Evolutionary conservation across 2,113 vertebrate species (phyloP).

Genomic region (Craseonycteris thonglongyai): DNA sequence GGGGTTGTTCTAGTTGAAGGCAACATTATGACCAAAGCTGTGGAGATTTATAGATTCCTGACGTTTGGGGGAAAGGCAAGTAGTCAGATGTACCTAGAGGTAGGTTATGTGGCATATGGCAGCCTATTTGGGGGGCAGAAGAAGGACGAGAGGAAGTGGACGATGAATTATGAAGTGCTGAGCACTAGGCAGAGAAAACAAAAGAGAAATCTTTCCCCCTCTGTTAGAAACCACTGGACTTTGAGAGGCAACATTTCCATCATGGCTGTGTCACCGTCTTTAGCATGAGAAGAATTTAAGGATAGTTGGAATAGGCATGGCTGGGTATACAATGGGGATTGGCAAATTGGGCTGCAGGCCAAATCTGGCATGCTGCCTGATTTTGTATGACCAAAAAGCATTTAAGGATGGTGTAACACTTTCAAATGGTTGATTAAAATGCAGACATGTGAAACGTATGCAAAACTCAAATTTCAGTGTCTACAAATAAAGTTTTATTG

Average conservation of each 20-base stretch:
- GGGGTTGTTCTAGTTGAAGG: too few species aligned
- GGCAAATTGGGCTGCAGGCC: not conserved
- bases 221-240: not conserved
- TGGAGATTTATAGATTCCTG: not conserved
- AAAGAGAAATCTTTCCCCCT: not conserved
- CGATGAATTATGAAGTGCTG: not conserved
- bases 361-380: not conserved
- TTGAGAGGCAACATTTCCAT: not conserved
- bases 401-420: not conserved
- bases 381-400: not conserved
- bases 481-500: not conserved
- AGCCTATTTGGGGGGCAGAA: not conserved
- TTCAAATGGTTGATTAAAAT: not conserved
- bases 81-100: not conserved
- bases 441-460: not conserved
- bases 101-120: not conserved
- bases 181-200: not conserved
- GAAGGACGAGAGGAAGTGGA: not conserved
- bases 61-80: not conserved
- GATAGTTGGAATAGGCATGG: not conserved
- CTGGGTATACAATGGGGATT: not conserved
- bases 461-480: not conserved
- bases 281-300: not conserved
- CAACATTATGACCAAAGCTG: not conserved
- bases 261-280: not conserved